Conservation (phyloP, 2,113 vertebrate genomes). For the Cebidichthys violaceus region DNA sequence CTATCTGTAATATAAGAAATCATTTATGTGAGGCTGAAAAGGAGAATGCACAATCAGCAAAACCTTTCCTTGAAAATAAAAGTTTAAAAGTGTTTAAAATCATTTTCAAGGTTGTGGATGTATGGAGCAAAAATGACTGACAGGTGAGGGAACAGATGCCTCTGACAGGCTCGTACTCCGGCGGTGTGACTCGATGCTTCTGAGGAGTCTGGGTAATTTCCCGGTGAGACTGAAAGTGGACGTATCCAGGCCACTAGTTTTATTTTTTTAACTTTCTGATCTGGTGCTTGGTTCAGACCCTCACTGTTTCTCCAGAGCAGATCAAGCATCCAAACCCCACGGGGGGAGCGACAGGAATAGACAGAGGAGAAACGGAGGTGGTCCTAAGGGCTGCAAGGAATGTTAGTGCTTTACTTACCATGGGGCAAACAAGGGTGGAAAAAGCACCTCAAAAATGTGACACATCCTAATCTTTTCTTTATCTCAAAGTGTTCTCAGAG, state of each 20-base stretch:
- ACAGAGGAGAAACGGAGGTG: slow-evolving; percentile 35
- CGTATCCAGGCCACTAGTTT: slow-evolving; percentile 68
- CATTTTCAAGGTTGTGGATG: neutral
- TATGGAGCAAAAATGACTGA: slow-evolving; percentile 7
- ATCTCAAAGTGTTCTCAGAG: neutral
- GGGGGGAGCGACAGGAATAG: slow-evolving; percentile 42
- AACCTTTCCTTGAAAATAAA: neutral
- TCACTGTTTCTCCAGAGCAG: slow-evolving; percentile 28
- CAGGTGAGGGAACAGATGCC: neutral
- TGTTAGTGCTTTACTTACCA: slow-evolving; percentile 1
- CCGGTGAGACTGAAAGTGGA: slow-evolving; percentile 27
- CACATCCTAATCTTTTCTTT: slow-evolving; percentile 17
- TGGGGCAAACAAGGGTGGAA: neutral
- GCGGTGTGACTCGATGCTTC: slow-evolving; percentile 5
- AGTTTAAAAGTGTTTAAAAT: neutral
- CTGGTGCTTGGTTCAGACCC: slow-evolving; percentile 40
- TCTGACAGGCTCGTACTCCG: slow-evolving; percentile 20
- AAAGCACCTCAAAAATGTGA: neutral
- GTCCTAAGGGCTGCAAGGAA: slow-evolving; percentile 39
- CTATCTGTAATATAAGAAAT: slow-evolving; percentile 13
- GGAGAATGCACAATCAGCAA: neutral
- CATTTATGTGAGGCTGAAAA: slow-evolving; percentile 6
- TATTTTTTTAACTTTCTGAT: slow-evolving; percentile 44
- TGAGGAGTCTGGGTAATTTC: slow-evolving; percentile 23
- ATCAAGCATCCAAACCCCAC: slow-evolving; percentile 33